Evolutionary conservation across 2,113 vertebrate species (phyloP).

Genomic region (Ciconia maguari): DNA sequence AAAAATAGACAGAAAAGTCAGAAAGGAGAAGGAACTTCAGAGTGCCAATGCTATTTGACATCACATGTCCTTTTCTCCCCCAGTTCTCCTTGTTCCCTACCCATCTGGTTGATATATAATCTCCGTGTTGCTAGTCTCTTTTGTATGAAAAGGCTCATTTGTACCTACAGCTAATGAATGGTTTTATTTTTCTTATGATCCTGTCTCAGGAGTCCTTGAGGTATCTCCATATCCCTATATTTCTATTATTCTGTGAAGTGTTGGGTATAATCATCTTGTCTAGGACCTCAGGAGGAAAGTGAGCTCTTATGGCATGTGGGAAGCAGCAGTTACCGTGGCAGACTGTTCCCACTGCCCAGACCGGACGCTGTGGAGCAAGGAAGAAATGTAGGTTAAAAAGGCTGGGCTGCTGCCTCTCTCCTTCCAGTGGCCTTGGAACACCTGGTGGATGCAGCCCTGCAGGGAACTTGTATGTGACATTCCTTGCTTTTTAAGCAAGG

Average conservation of each 20-base stretch:
- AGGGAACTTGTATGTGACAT: not conserved
- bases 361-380: not conserved
- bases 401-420: not conserved
- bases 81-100: not conserved
- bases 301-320: rapidly evolving
- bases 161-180: not conserved
- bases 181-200: not conserved
- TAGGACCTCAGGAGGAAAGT: not conserved
- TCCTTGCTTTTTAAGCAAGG: not conserved
- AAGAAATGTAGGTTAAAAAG: not conserved
- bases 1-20: conserved; percentile 29
- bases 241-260: not conserved
- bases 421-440: not conserved
- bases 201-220: not conserved
- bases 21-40: not conserved
- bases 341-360: not conserved
- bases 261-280: not conserved
- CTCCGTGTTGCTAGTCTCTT: not conserved
- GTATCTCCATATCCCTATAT: not conserved
- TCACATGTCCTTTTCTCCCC: not conserved
- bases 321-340: not conserved
- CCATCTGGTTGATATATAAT: not conserved
- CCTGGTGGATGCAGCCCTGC: not conserved
- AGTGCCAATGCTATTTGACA: not conserved
- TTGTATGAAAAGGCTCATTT: not conserved